Percentiles rank a stretch among this genome's conserved stretches.
Evolutionary conservation across 2,113 vertebrate genomes (phyloP).

Genomic region (Zosterops pallidus): DNA sequence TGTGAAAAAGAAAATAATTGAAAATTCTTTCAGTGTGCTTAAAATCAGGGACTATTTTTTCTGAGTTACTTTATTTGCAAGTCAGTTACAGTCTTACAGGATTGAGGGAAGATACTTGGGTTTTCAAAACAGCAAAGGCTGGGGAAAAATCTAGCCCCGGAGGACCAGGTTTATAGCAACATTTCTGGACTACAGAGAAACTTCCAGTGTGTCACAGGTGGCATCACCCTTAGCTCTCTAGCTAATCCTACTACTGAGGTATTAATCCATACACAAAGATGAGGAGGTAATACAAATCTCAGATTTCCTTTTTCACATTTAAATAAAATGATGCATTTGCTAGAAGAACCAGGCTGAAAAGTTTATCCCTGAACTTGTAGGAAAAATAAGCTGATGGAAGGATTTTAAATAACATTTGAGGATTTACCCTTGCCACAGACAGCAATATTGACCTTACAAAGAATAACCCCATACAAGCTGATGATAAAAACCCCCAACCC

Average conservation of each 20-base stretch:
- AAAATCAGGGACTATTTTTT: not conserved
- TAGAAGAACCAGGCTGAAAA: not conserved
- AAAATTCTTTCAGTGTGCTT: not conserved
- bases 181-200: not conserved
- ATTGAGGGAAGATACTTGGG: not conserved
- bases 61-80: not conserved
- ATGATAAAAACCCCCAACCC: not conserved
- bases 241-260: not conserved
- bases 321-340: not conserved
- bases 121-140: not conserved
- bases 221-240: not conserved
- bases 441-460: not conserved
- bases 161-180: not conserved
- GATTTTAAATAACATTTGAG: not conserved
- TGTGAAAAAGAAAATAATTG: not conserved
- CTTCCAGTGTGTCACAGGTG: not conserved
- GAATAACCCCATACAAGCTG: not conserved
- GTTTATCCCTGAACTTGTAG: not conserved
- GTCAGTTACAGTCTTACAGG: not conserved
- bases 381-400: not conserved
- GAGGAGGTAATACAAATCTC: not conserved
- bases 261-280: not conserved
- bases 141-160: not conserved
- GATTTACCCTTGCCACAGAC: not conserved
- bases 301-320: not conserved